Percentiles rank a stretch among this genome's conserved stretches.
These are phyloP conservation scores for Lithosia quadra DNA, from an alignment of 2,888 invertebrate genomes.

Conservation along the genomic window DNA sequence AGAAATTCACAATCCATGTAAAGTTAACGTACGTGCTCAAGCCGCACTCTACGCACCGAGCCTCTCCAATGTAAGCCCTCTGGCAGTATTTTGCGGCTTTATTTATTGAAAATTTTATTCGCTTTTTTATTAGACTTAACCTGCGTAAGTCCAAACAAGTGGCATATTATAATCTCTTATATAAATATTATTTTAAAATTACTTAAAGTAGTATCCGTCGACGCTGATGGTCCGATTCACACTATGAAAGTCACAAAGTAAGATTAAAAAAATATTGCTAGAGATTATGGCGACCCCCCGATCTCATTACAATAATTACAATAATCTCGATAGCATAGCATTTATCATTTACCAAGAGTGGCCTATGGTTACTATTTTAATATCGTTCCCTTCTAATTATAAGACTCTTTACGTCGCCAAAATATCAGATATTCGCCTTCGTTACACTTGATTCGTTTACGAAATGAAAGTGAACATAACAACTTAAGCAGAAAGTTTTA, in stretches of 20 bases:
- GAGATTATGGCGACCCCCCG: no score
- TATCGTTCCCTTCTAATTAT: background rate
- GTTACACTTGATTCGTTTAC: background rate
- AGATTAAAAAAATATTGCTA: no score
- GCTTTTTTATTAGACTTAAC: background rate
- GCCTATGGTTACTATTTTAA: background rate
- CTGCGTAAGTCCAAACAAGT: no score
- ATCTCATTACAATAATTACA: no score
- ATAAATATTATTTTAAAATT: no score
- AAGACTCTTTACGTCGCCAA: background rate
- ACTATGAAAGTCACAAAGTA: no score
- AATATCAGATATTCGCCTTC: background rate
- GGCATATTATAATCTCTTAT: no score
- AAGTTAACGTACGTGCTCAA: background rate
- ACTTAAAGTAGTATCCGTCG: no score
- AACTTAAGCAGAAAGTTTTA: slow-evolving; percentile 8
- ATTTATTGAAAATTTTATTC: background rate
- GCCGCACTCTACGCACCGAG: background rate
- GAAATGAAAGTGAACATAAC: background rate
- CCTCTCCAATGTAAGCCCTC: background rate
- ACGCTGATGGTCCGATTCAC: no score
- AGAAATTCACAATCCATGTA: background rate
- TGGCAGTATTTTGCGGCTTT: background rate
- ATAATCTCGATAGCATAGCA: no score
- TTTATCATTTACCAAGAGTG: no score